A percentile compares a stretch with the other conserved stretches of the same genome.
phyloP scores from a whole-genome alignment of 2,113 vertebrate species.

The Vulpes vulpes region DNA sequence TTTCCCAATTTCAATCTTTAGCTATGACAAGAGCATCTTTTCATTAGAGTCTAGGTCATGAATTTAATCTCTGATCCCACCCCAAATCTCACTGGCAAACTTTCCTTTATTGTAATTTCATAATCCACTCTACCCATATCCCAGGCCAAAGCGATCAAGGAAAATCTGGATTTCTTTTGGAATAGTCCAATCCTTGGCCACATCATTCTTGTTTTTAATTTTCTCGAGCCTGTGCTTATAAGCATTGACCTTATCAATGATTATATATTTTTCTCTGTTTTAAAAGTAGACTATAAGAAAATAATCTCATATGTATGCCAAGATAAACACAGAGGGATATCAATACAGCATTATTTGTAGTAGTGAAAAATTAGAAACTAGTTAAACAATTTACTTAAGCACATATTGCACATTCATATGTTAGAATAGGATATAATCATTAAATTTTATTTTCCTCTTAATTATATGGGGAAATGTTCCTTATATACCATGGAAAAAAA shows the following conservation, averaged over 20 bases:
- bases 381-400: neutral
- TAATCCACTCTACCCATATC: neutral
- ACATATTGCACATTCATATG: neutral
- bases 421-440: neutral
- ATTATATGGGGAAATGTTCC: neutral
- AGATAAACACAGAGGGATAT: neutral
- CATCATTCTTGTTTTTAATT: neutral
- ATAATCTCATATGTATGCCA: neutral
- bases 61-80: constrained; percentile 3
- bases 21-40: neutral
- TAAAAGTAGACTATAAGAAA: neutral
- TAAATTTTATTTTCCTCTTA: constrained; percentile 38
- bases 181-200: neutral
- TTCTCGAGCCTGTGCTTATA: neutral
- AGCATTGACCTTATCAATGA: neutral
- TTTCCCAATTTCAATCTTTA: neutral
- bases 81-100: neutral
- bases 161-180: neutral
- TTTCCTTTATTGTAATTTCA: neutral
- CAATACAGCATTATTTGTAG: neutral
- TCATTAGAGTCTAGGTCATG: neutral
- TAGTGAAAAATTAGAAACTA: neutral
- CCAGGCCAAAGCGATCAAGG: neutral
- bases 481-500: neutral
- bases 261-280: neutral